These are phyloP conservation scores for Oscarella lobularis DNA, from an alignment of 37 sponge, comb jelly and placozoan genomes.

Conservation along the genomic window DNA sequence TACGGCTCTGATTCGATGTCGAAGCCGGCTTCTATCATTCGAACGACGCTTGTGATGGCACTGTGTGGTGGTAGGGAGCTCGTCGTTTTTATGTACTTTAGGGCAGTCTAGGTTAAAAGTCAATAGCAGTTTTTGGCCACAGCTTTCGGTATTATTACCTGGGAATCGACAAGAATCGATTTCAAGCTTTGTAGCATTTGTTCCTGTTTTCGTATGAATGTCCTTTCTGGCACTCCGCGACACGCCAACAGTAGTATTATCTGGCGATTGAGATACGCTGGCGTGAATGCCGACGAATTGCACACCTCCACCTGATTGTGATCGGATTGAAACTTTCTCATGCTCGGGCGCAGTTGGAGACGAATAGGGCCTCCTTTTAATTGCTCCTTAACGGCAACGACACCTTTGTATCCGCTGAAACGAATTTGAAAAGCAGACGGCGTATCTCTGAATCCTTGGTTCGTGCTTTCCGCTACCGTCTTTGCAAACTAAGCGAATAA, in stretches of 20 bases:
- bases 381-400: conserved; percentile 21
- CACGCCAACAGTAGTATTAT: conserved; percentile 14
- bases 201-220: conserved; percentile 16
- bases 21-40: conserved; percentile 2
- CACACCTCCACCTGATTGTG: conserved; percentile 18
- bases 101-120: neutral
- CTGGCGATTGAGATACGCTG: conserved; percentile 20
- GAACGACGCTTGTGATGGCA: neutral
- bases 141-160: neutral
- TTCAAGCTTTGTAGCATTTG: neutral
- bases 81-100: neutral
- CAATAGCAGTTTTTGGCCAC: neutral
- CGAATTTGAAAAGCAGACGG: conserved; percentile 26
- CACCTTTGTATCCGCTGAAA: conserved; percentile 25
- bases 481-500: conserved; percentile 7
- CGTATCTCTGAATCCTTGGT: neutral
- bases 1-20: neutral
- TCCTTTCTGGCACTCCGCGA: conserved; percentile 11
- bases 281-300: conserved; percentile 8
- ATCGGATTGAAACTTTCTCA: conserved; percentile 24
- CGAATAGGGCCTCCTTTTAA: neutral
- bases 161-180: neutral
- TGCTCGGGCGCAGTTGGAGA: conserved; percentile 24
- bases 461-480: conserved; percentile 1
- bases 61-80: neutral